Conservation (phyloP, 1,140 invertebrate genomes). For the Mycetomoellerius zeteki region DNA sequence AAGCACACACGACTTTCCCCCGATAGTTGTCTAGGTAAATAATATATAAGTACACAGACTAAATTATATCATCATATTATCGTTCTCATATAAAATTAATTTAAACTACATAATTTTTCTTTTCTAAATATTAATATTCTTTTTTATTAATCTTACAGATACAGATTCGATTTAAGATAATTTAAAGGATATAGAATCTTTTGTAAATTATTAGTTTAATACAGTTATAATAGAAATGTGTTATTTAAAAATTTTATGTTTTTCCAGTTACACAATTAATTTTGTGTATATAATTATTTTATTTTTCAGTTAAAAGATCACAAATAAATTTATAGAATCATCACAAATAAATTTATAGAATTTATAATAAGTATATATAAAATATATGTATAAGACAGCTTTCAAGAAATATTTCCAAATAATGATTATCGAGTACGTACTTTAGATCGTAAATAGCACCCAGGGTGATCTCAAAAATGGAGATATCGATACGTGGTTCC, state of each 20-base stretch:
- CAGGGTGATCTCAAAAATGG: slow-evolving; percentile 50
- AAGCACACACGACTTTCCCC: not conserved
- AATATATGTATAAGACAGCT: not conserved
- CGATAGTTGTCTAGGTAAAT: not conserved
- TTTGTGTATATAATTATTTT: not conserved
- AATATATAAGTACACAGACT: not conserved
- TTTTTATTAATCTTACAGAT: too few relatives aligned
- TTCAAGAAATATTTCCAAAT: slow-evolving; percentile 70
- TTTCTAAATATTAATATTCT: too few relatives aligned
- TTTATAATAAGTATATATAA: not conserved
- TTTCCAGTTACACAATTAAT: not conserved
- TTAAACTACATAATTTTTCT: too few relatives aligned
- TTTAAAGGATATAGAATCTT: too few relatives aligned
- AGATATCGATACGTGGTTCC: slow-evolving; percentile 81
- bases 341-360: not conserved
- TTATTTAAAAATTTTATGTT: too few relatives aligned
- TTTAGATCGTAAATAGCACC: slow-evolving; percentile 61
- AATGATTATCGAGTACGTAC: slow-evolving; percentile 78
- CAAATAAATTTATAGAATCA: not conserved
- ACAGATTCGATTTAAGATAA: too few relatives aligned
- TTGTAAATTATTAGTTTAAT: too few relatives aligned
- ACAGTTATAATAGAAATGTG: too few relatives aligned
- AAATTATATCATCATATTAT: too few relatives aligned
- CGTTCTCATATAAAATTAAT: too few relatives aligned
- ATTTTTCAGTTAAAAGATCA: not conserved